These are phyloP conservation scores for Gobionotothen gibberifrons DNA, from an alignment of 2,797 vertebrate genomes.

Conservation along the genomic window DNA sequence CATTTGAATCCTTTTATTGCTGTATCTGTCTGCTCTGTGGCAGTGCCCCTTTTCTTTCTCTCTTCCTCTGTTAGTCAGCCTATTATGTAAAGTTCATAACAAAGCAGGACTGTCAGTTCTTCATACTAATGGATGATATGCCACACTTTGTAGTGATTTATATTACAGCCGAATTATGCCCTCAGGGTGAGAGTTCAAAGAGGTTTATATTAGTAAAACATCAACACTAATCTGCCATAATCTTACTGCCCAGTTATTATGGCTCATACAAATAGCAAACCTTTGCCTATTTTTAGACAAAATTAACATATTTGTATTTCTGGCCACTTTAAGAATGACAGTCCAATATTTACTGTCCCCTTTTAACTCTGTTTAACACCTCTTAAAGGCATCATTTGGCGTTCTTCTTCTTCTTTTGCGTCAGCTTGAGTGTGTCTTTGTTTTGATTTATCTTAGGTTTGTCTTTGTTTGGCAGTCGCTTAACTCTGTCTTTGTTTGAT, in stretches of 20 bases:
- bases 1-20: slow-evolving; percentile 34
- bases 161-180: slow-evolving; percentile 13
- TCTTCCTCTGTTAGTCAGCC: no score
- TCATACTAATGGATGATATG: slow-evolving; percentile 27
- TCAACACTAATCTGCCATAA: background rate
- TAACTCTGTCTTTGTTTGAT: no score
- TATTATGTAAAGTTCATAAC: slow-evolving; percentile 14
- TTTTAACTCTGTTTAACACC: no score
- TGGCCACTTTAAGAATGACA: background rate
- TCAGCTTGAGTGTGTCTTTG: background rate
- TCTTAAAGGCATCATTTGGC: background rate
- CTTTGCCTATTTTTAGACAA: background rate
- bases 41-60: background rate
- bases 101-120: slow-evolving; percentile 25
- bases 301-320: background rate
- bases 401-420: background rate
- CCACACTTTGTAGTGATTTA: slow-evolving; percentile 12
- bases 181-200: background rate
- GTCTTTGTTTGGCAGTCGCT: no score
- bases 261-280: slow-evolving; percentile 2
- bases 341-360: no score
- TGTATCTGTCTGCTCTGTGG: background rate
- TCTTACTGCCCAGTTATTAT: background rate
- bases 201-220: slow-evolving; percentile 1
- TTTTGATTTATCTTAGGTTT: no score